Evolutionary conservation across 2,797 vertebrate genomes (phyloP).

Genomic region (Mormyrus hasselquistii): DNA sequence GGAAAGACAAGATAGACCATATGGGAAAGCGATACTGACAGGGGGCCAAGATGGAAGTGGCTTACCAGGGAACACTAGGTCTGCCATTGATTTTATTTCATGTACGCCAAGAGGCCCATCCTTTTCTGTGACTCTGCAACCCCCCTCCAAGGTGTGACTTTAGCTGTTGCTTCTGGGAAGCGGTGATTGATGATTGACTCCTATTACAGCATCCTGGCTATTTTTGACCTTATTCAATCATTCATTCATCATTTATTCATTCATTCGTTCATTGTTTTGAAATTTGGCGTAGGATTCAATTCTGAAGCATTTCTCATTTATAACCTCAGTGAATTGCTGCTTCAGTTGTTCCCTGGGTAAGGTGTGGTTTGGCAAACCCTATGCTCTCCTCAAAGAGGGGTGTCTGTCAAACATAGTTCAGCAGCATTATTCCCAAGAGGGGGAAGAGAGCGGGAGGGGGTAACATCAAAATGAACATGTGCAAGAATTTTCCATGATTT

Average conservation of each 20-base stretch:
- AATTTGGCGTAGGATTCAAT: slow-evolving; percentile 49
- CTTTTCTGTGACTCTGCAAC: not conserved
- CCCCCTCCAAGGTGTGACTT: slow-evolving; percentile 23
- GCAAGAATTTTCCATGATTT: not conserved
- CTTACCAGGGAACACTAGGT: slow-evolving; percentile 21
- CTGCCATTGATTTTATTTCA: slow-evolving; percentile 25
- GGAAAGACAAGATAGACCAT: slow-evolving; percentile 1
- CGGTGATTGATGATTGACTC: slow-evolving; percentile 42
- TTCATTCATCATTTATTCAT: slow-evolving; percentile 31
- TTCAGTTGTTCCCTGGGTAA: not conserved
- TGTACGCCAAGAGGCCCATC: slow-evolving; percentile 11
- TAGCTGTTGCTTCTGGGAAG: slow-evolving; percentile 40
- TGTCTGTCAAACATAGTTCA: not conserved
- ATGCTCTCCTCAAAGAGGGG: not conserved
- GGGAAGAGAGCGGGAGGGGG: not conserved
- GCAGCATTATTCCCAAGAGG: not conserved
- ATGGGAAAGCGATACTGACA: slow-evolving; percentile 17
- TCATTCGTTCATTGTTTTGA: slow-evolving; percentile 4
- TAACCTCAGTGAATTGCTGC: not conserved
- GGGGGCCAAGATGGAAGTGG: slow-evolving; percentile 21
- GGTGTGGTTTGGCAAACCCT: not conserved
- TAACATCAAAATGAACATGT: not conserved
- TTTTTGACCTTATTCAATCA: slow-evolving; percentile 49
- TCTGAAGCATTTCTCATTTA: not conserved
- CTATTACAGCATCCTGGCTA: slow-evolving; percentile 42